Base-by-base conservation (phyloP, 1,140 invertebrate species). In the Pseudobourletiella spinata region DNA sequence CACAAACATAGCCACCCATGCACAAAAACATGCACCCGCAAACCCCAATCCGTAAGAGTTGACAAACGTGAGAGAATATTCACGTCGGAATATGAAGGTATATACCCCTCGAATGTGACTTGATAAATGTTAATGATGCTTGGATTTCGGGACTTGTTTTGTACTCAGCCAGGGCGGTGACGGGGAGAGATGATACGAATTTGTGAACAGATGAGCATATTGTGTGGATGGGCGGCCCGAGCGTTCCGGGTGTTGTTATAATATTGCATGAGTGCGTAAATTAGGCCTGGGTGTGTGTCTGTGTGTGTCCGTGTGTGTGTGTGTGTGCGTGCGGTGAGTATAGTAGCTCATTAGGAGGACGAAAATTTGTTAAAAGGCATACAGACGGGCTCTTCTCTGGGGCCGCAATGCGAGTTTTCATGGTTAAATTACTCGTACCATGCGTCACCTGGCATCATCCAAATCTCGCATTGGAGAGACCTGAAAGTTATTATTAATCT, bases 401-500 rank as follows among this genome's bases (percentile, higher is more conserved):
- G n/a, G n/a, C n/a, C n/a, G n/a, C n/a, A n/a, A n/a, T n/a, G n/a
- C n/a, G 25, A 51, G 48, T 4, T 61, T 50, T 24, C 42, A 61
- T 56, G 39, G 51, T 61, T 61, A 61, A 61, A 61, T 55, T 61
- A 52, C 26, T 61, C 35, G 46, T 52, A 61, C 56, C 59, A 43
- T 43, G 50, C 59, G 28, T 32, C 59, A 55, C 18, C 35, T 35
- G n/a, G 51, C 59, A 55, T n/a, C n/a, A n/a, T 61, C 35, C 59
- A 42, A 55, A 61, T 44, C 51, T 56, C 56, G 3, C 24, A 55
- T 14, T 51, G 48, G 11, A 51, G 22, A 26, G 8, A 39, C 32
- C n/a, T n/a, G n/a, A n/a, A n/a, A n/a, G n/a, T n/a, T n/a, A n/a
- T n/a, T n/a, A n/a, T n/a, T n/a, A n/a, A n/a, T n/a, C n/a, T n/a